phyloP scores from a whole-genome alignment of 1,140 invertebrate genomes.

The Lanistes nyassanus region DNA sequence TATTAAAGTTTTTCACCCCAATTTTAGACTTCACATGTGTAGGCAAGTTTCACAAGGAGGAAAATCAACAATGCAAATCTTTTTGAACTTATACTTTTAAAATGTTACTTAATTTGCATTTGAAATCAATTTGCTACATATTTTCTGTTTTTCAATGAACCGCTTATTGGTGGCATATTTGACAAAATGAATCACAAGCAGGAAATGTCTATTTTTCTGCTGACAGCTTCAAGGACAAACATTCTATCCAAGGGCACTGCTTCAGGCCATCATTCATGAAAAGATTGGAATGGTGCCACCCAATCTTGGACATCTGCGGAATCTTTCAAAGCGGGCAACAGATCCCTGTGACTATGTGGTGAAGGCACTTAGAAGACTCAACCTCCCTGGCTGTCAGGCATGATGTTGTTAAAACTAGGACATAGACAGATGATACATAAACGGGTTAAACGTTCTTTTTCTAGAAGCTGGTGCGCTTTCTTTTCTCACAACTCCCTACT shows the following conservation, averaged over 20 bases:
- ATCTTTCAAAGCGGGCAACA: slow-evolving; percentile 30
- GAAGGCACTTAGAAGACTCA: slow-evolving; percentile 6
- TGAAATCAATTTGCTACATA: background rate
- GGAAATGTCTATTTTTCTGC: background rate
- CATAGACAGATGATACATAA: no score
- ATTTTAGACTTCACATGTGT: no score
- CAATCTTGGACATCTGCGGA: slow-evolving; percentile 41
- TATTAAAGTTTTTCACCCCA: no score
- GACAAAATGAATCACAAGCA: background rate
- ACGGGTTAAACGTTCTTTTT: no score
- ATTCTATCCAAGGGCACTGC: slow-evolving; percentile 45
- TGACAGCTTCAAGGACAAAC: slow-evolving; percentile 36
- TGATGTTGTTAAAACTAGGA: background rate
- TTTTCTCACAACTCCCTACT: no score
- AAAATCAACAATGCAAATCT: background rate
- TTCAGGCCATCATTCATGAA: slow-evolving; percentile 52
- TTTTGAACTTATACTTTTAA: no score
- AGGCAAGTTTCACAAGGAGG: background rate
- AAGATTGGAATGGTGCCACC: slow-evolving; percentile 30
- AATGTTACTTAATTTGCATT: background rate
- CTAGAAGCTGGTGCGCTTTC: no score
- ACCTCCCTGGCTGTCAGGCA: slow-evolving; percentile 12
- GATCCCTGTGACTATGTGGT: slow-evolving; percentile 34
- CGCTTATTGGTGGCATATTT: no score
- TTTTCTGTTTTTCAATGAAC: background rate